Conservation (phyloP, 2,797 vertebrate genomes). For the Urocyon cinereoargenteus region DNA sequence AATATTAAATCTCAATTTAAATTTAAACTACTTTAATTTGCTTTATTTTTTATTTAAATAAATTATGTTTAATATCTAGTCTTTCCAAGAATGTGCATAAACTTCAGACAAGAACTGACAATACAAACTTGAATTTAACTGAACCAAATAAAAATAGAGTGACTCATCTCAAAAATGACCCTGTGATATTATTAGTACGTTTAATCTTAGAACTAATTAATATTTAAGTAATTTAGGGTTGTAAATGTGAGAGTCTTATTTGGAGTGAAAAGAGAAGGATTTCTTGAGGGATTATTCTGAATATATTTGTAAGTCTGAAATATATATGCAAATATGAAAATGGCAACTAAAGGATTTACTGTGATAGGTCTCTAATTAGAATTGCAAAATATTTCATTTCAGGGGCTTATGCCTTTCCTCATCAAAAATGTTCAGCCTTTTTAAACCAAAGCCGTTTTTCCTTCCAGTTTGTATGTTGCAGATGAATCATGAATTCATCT, state of each 20-base stretch:
- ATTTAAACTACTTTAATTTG: background rate
- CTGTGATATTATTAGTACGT: background rate
- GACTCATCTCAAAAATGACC: background rate
- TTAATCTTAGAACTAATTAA: slow-evolving; percentile 1
- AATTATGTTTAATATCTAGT: background rate
- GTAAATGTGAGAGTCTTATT: background rate
- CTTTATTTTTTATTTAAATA: background rate
- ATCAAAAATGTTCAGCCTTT: slow-evolving; percentile 61
- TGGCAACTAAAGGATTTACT: slow-evolving; percentile 46
- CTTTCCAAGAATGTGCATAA: background rate
- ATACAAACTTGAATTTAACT: background rate
- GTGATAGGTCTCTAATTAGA: slow-evolving; percentile 70
- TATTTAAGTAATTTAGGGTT: background rate
- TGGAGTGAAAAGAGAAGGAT: background rate
- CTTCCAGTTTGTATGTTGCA: slow-evolving; percentile 33
- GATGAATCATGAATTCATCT: slow-evolving; percentile 66
- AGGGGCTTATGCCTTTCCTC: slow-evolving; percentile 50
- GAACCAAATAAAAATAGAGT: background rate
- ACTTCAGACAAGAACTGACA: background rate
- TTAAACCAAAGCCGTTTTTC: slow-evolving; percentile 49
- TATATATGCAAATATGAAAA: slow-evolving; percentile 69
- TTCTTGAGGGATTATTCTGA: slow-evolving; percentile 45
- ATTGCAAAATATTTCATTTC: slow-evolving; percentile 77
- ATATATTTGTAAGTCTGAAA: slow-evolving; percentile 53
- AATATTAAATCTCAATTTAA: slow-evolving; percentile 17